Base-by-base conservation (phyloP, 2,113 vertebrate species). In the Perognathus longimembris region DNA sequence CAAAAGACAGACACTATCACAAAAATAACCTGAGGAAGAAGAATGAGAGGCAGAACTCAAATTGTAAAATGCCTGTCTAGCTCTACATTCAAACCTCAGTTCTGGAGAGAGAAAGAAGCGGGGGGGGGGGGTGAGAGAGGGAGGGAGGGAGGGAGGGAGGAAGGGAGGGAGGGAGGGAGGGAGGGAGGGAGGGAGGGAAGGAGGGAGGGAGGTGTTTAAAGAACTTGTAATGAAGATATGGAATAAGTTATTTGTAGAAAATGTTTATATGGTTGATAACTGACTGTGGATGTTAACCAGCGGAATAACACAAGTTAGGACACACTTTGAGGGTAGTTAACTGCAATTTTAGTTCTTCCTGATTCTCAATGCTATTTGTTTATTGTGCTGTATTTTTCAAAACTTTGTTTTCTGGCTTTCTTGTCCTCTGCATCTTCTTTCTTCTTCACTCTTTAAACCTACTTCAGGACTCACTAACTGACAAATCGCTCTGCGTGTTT, bases 291-390 rank as follows among this genome's bases (percentile, higher is more conserved):
- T 36, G 30, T 77, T 76, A 76, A 45, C 34, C 18, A 69, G 18
- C 11, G 54, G 34, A 90, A 59, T 83, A 18, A 61, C n/a, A 36
- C 71, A 26, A 75, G 38, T 36, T 57, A 50, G 75, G 70, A 45
- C 6, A 54, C 57, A 73, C 40, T 80, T 66, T 54, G 26, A 83
- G 11, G 36, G 30, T n/a, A 50, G 5, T 79, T 91, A 75, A 73
- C 30, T 30, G 80, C 7, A 12, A n/a, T 76, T 86, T 92, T 67
- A 83, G 77, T 78, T 84, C 28, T 59, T 79, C 57, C 66, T 89
- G 45, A 40, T 88, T 78, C 77, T n/a, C 54, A 84, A 71, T 80
- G 20, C 69, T 79, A n/a, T 45, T 11, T 1, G 26, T 54, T 74
- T 88, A 38, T 87, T 14, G 18, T 69, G 5, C 15, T 34, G 14